Evolutionary conservation across 2,888 invertebrate genomes (phyloP).

Genomic region (Junonia oenone): DNA sequence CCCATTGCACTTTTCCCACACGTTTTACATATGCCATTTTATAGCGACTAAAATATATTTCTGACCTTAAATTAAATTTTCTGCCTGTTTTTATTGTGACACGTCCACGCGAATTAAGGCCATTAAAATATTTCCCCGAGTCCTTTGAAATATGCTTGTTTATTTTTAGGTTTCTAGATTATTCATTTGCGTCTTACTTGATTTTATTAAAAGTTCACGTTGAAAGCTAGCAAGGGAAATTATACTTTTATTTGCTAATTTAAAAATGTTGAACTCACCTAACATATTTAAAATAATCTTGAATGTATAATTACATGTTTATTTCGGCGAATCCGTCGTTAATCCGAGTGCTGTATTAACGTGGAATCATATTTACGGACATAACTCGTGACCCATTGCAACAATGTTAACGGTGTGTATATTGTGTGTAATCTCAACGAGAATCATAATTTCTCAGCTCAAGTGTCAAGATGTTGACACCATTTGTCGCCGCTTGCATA

Average conservation of each 20-base stretch:
- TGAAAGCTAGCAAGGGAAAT: background rate
- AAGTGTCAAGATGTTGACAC: conserved; percentile 65
- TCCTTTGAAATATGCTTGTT: conserved; percentile 27
- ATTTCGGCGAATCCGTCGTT: background rate
- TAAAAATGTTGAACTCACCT: background rate
- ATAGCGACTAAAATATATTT: conserved; percentile 44
- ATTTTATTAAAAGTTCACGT: conserved; percentile 15
- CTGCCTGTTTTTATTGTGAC: conserved; percentile 36
- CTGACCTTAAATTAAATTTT: conserved; percentile 40
- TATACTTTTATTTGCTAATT: background rate
- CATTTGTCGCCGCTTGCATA: conserved; percentile 67
- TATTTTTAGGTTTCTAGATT: conserved; percentile 21
- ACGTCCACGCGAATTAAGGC: conserved; percentile 35
- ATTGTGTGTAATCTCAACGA: conserved; percentile 33
- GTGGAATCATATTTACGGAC: conserved; percentile 15
- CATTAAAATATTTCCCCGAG: conserved; percentile 36
- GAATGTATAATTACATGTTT: background rate
- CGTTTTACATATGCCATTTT: conserved; percentile 48
- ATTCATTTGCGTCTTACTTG: conserved; percentile 12
- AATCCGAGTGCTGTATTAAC: background rate
- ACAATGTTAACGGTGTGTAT: conserved; percentile 28
- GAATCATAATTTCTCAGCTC: conserved; percentile 42
- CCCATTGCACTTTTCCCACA: conserved; percentile 50
- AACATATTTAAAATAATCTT: background rate
- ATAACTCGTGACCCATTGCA: conserved; percentile 21